Evolutionary conservation across 2,113 vertebrate genomes (phyloP), one percentile per base, ranked within the genome.

Genomic region (Zosterops hypoxanthus): DNA sequence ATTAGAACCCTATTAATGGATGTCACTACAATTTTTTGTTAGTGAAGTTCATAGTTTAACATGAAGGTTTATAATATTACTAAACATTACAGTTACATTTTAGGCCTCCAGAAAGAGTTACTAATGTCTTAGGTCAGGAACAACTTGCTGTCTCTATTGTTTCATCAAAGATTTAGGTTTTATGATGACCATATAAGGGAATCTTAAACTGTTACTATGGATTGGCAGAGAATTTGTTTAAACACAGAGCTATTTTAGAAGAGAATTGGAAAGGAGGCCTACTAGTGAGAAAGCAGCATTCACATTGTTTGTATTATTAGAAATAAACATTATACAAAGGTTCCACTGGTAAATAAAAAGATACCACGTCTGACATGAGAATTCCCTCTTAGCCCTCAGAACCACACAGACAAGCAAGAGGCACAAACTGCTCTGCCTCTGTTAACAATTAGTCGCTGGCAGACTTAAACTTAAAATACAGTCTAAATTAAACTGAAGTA

Each of bases 201-300:
- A 96, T 87, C 86, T 90, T 90, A 84, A 96, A 95, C 88, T 94
- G 90, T 90, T 91, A 96, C 88, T 96, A 97, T 84, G 96, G 97
- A 97, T 94, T 95, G 97, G 94, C 78, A 95, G 95, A 82, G 83
- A 82, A 97, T 97, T 96, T 97, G 97, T 97, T 97, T 97, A 98
- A 97, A 97, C 73, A 94, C 86, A 95, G 88, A 94, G 92, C 90
- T 97, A 94, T 97, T 98, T 98, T 96, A 92, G 97, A 97, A 96
- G 78, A 95, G 93, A 97, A 97, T 65, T 94, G 95, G 95, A 96
- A 97, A 92, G 89, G 50, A 96, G 92, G 84, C 73, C 92, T 92
- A 89, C 87, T 95, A 93, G 77, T 82, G 55, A 95, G 83, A 93
- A 96, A 90, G 36, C 88, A 83, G 71, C n/a, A 77, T 94, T 88